Evolutionary conservation across 2,113 vertebrate genomes (phyloP), one percentile per base, ranked within the genome.

Genomic region (Calonectris borealis): DNA sequence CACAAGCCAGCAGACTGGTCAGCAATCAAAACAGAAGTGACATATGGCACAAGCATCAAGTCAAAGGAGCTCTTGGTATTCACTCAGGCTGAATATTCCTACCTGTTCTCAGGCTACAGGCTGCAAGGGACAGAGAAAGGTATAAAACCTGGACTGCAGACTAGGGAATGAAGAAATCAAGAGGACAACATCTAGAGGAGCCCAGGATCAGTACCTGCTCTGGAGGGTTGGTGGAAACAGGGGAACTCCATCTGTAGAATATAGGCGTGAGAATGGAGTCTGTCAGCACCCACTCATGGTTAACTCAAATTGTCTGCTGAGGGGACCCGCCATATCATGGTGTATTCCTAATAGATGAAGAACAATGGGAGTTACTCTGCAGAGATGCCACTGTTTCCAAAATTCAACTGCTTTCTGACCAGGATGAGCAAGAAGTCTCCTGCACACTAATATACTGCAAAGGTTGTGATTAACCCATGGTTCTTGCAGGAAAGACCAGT

Each of bases 341-440:
- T 79, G 89, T 73, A 64, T 82, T 96, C 93, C 94, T 96, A 54
- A 94, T 11, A 96, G 91, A 95, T 81, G 96, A 92, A 96, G 93
- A 94, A 91, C 93, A 96, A 94, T 0, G 55, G 86, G 72, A 96
- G 91, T 92, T 96, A 96, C 80, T 89, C 94, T 75, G 89, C 84
- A 93, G 65, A 94, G 96, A 91, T 87, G 93, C 77, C 94, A 94
- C 61, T 27, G 26, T 34, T 94, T 64, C 78, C 66, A 89, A 91
- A 95, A 89, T 64, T 87, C 77, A 93, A 54, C 61, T 85, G 69
- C 83, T 69, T 91, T 75, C 89, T 85, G 65, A 86, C 44, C 65
- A 72, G 52, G 69, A 93, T 42, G 60, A 96, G 32, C 36, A 72
- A 86, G 64, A 68, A 89, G n/a, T 55, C 57, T 95, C 51, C 88